A percentile compares a stretch with the other conserved stretches of the same genome.
Evolutionary conservation across 2,113 vertebrate genomes (phyloP).

Genomic region (Seriola quinqueradiata): DNA sequence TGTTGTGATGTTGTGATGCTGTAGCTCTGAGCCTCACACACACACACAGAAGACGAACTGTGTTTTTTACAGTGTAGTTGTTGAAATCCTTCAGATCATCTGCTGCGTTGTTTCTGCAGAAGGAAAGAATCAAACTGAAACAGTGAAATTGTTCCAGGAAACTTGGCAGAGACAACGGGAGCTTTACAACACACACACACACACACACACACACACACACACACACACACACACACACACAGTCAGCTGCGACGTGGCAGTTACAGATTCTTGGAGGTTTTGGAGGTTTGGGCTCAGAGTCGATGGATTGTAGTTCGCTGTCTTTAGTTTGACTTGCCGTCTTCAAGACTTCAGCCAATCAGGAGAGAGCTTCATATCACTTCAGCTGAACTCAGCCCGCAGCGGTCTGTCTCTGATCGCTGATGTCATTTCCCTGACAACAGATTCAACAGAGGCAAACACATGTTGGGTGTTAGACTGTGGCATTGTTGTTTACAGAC

Average conservation of each 20-base stretch:
- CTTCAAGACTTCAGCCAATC: slow-evolving; percentile 1
- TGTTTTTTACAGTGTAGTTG: not conserved
- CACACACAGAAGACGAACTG: not conserved
- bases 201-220: not conserved
- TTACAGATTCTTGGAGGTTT: slow-evolving; percentile 19
- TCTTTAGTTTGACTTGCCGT: too few species aligned
- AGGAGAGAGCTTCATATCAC: not conserved
- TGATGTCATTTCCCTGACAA: slow-evolving; percentile 27
- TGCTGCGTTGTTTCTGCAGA: slow-evolving; percentile 30
- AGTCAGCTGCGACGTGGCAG: slow-evolving; percentile 60
- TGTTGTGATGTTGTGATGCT: too few species aligned
- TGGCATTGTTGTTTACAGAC: not conserved
- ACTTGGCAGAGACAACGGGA: slow-evolving; percentile 28
- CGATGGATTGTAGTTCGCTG: too few species aligned
- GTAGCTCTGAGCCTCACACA: too few species aligned
- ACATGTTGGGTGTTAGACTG: not conserved
- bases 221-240: not conserved
- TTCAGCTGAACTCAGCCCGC: not conserved
- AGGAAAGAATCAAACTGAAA: slow-evolving; percentile 46
- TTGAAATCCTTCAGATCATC: not conserved
- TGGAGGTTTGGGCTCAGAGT: slow-evolving; percentile 15
- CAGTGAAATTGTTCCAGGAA: slow-evolving; percentile 50
- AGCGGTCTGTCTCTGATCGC: not conserved
- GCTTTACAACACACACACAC: not conserved
- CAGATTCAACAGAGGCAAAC: not conserved